These are phyloP conservation scores for Drosophila auraria DNA, from an alignment of 1,140 invertebrate genomes.

Conservation along the genomic window DNA sequence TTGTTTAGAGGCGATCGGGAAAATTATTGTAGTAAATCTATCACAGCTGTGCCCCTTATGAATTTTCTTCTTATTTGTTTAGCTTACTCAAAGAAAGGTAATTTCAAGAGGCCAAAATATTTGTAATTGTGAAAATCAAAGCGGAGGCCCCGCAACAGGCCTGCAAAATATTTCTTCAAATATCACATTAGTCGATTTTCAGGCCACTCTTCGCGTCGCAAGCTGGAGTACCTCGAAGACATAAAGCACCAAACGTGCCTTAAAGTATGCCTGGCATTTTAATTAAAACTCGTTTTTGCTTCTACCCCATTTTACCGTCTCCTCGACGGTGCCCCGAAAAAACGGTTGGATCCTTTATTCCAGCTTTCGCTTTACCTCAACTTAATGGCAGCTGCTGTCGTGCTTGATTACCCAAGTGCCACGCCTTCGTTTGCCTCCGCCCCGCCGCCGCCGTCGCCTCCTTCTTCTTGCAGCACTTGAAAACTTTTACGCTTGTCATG, in stretches of 20 bases:
- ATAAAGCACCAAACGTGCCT: slow-evolving; percentile 60
- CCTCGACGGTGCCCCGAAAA: slow-evolving; percentile 10
- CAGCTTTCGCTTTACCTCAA: slow-evolving; percentile 69
- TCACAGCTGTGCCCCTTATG: no score
- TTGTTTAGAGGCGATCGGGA: no score
- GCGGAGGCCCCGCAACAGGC: not conserved
- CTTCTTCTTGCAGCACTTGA: slow-evolving; percentile 59
- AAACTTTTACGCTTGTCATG: slow-evolving; percentile 78
- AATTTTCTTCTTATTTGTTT: no score
- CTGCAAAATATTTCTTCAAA: slow-evolving; percentile 6
- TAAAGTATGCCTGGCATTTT: slow-evolving; percentile 76
- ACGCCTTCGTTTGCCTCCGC: slow-evolving; percentile 2
- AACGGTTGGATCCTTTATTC: slow-evolving; percentile 23
- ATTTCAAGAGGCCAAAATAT: slow-evolving; percentile 13
- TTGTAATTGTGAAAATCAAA: slow-evolving; percentile 11
- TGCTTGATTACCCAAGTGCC: slow-evolving; percentile 73
- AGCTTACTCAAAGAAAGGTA: not conserved
- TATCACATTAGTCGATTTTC: slow-evolving; percentile 35
- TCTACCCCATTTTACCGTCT: slow-evolving; percentile 5
- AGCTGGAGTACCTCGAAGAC: slow-evolving; percentile 19
- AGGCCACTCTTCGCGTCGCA: slow-evolving; percentile 6
- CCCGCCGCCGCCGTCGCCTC: not conserved
- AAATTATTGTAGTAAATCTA: no score
- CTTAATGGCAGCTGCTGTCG: slow-evolving; percentile 80
- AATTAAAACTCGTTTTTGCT: slow-evolving; percentile 71